Evolutionary conservation across 2,113 vertebrate genomes (phyloP).

Genomic region (Panthera tigris): DNA sequence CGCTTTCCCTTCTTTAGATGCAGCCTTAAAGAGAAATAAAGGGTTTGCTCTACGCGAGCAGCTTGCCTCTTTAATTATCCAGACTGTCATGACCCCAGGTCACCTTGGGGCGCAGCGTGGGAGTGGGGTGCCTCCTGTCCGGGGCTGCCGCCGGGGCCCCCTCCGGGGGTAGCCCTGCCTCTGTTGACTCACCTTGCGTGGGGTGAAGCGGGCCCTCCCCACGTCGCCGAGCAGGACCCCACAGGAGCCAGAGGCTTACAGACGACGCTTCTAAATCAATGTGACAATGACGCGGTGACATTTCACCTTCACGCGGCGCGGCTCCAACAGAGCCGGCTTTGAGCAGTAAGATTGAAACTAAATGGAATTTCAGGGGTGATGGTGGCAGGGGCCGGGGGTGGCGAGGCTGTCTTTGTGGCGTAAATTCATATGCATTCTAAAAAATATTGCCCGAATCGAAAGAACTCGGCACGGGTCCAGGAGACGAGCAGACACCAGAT

Average conservation of each 20-base stretch:
- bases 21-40: not conserved
- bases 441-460: not conserved
- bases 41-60: not conserved
- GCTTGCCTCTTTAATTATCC: not conserved
- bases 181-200: not conserved
- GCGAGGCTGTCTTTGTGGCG: not conserved
- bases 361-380: slow-evolving; percentile 54
- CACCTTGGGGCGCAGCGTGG: accelerated
- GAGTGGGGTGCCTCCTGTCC: no score
- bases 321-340: not conserved
- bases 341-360: slow-evolving; percentile 37
- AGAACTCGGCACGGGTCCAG: slow-evolving; percentile 39
- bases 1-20: not conserved
- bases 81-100: accelerated
- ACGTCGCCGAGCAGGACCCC: not conserved
- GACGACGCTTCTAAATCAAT: slow-evolving; percentile 26
- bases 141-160: not conserved
- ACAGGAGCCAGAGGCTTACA: accelerated
- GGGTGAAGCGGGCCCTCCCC: not conserved
- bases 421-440: slow-evolving; percentile 30
- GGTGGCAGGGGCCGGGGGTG: not conserved
- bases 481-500: not conserved
- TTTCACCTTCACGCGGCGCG: not conserved
- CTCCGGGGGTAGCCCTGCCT: accelerated
- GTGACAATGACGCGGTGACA: accelerated